Percentiles rank a stretch among this genome's conserved stretches.
Evolutionary conservation across 2,113 vertebrate genomes (phyloP).

Genomic region (Xiphophorus hellerii): DNA sequence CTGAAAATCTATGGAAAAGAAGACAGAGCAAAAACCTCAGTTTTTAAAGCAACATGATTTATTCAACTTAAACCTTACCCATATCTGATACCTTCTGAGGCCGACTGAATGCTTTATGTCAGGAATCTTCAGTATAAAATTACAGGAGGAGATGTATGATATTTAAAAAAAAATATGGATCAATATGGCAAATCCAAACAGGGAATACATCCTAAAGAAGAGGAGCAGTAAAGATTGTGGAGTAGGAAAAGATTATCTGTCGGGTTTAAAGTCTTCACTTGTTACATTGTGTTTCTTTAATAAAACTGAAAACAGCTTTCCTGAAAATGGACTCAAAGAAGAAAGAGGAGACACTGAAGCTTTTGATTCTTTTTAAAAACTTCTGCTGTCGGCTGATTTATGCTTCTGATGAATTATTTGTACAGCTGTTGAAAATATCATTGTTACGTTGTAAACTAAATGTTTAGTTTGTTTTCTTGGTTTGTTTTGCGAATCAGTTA

Average conservation of each 20-base stretch:
- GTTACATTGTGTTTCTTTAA: too few species aligned
- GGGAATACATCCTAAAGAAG: background rate
- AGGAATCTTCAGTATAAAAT: constrained; percentile 97
- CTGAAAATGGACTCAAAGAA: background rate
- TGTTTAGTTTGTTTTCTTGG: background rate
- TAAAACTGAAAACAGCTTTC: background rate
- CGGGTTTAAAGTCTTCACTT: background rate
- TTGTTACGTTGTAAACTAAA: too few species aligned
- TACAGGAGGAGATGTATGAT: constrained; percentile 99
- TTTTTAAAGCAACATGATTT: too few species aligned
- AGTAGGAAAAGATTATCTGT: background rate
- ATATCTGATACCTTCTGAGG: constrained; percentile 93
- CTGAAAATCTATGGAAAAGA: background rate
- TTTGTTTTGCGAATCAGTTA: background rate
- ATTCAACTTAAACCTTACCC: too few species aligned
- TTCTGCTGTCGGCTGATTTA: too few species aligned
- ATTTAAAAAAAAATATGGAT: constrained; percentile 97
- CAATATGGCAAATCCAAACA: constrained; percentile 88
- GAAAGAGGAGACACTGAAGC: background rate
- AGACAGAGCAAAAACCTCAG: too few species aligned
- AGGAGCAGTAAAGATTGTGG: background rate
- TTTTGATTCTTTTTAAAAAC: background rate
- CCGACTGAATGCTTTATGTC: constrained; percentile 95
- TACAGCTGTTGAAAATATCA: too few species aligned
- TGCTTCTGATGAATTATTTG: too few species aligned